phyloP scores from a whole-genome alignment of 1,140 invertebrate species.

The Bombus waltoni region DNA sequence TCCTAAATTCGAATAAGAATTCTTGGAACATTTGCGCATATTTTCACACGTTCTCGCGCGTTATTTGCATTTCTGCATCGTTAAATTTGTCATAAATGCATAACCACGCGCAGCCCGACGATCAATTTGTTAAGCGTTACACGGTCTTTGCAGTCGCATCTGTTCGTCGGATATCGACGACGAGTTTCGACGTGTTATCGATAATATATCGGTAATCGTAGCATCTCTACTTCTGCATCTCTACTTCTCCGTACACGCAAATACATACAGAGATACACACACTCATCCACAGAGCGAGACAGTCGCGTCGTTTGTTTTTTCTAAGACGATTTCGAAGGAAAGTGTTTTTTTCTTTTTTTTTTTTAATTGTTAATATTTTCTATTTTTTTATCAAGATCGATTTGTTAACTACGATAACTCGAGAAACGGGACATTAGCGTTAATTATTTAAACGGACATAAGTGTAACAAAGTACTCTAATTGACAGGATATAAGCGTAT shows the following conservation, averaged over 20 bases:
- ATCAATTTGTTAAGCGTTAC: no score
- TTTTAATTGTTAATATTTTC: neutral
- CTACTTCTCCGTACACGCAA: neutral
- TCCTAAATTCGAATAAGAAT: no score
- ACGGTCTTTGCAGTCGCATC: no score
- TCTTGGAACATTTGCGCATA: no score
- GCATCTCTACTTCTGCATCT: neutral
- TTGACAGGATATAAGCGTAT: constrained; percentile 64
- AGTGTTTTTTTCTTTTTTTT: neutral
- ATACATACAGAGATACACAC: neutral
- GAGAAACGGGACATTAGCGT: constrained; percentile 38
- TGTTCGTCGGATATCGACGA: no score
- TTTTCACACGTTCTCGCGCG: no score
- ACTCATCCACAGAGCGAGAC: neutral
- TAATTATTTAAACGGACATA: constrained; percentile 70
- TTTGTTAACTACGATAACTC: neutral
- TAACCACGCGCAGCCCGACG: fast-evolving
- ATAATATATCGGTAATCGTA: neutral
- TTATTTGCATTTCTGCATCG: fast-evolving
- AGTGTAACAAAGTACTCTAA: constrained; percentile 66
- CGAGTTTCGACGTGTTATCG: no score
- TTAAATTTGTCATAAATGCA: no score
- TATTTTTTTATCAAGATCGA: neutral
- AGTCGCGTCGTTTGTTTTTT: constrained; percentile 32
- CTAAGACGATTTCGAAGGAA: constrained; percentile 36